Evolutionary conservation across 2,113 vertebrate species (phyloP).

Genomic region (Noctilio leporinus): DNA sequence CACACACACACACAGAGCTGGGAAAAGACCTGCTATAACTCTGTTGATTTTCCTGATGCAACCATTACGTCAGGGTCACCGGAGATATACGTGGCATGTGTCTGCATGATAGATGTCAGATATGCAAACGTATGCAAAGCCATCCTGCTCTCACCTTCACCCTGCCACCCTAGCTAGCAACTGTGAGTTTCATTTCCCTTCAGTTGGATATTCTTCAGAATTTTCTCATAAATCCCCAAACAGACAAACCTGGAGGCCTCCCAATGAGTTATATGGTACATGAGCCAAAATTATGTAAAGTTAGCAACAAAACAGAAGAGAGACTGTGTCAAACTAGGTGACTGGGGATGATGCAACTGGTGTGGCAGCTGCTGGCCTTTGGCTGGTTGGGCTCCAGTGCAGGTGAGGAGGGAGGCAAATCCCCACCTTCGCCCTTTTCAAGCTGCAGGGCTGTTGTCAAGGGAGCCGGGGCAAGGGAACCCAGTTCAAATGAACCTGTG

Average conservation of each 20-base stretch:
- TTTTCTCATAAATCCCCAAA: conserved; percentile 8
- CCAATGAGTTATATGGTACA: not conserved
- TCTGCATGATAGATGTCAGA: not conserved
- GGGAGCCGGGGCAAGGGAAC: not conserved
- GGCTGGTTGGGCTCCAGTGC: not conserved
- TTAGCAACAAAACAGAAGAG: not conserved
- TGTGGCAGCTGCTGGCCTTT: not conserved
- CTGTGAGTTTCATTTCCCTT: not conserved
- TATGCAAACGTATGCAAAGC: not conserved
- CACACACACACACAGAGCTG: too few relatives aligned
- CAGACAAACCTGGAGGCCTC: not conserved
- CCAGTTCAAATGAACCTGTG: not conserved
- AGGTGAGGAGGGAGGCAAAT: not conserved
- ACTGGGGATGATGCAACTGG: not conserved
- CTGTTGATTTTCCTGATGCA: not conserved
- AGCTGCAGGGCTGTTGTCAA: not conserved
- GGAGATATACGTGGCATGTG: fast-evolving
- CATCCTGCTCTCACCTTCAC: not conserved
- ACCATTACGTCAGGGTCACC: fast-evolving
- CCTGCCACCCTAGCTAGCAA: not conserved
- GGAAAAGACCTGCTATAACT: not conserved
- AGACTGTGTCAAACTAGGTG: not conserved
- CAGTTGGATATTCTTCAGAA: not conserved
- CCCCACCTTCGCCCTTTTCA: not conserved
- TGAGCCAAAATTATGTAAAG: conserved; percentile 41